Conservation (phyloP, 1,140 invertebrate genomes). For the Proales similis region DNA sequence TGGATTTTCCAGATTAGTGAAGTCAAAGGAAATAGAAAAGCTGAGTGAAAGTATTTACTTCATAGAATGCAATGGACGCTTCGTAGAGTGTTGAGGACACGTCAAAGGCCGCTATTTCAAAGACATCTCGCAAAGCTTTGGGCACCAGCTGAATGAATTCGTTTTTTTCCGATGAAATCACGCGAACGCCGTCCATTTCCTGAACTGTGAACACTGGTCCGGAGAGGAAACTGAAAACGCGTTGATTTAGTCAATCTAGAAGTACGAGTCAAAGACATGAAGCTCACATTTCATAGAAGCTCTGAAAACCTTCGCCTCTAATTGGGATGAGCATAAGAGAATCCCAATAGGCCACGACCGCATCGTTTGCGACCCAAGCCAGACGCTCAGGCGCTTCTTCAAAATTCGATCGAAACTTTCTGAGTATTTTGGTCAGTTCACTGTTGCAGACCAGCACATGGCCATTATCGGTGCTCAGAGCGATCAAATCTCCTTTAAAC, state of each 20-base stretch:
- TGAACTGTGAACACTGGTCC: constrained; percentile 10
- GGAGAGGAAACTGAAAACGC: background rate
- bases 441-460: constrained; percentile 23
- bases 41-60: background rate
- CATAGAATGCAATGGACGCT: constrained; percentile 33
- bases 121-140: constrained; percentile 13
- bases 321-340: constrained; percentile 17
- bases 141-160: constrained; percentile 16
- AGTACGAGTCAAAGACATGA: background rate
- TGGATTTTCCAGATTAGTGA: background rate
- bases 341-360: constrained; percentile 17
- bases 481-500: constrained; percentile 14
- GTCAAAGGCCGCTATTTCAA: constrained; percentile 33
- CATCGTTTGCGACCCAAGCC: constrained; percentile 27
- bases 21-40: background rate
- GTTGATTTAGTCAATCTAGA: background rate
- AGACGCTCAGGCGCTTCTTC: background rate
- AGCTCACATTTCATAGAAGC: constrained; percentile 33
- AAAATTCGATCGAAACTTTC: constrained; percentile 10
- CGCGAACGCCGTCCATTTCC: constrained; percentile 27
- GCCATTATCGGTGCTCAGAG: constrained; percentile 18
- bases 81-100: constrained; percentile 20
- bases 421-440: constrained; percentile 14
- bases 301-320: constrained; percentile 7
- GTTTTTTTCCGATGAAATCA: background rate